Percentiles rank a stretch among this genome's conserved stretches.
Evolutionary conservation across 2,888 invertebrate species (phyloP).

Genomic region (Lydus trimaculatus): DNA sequence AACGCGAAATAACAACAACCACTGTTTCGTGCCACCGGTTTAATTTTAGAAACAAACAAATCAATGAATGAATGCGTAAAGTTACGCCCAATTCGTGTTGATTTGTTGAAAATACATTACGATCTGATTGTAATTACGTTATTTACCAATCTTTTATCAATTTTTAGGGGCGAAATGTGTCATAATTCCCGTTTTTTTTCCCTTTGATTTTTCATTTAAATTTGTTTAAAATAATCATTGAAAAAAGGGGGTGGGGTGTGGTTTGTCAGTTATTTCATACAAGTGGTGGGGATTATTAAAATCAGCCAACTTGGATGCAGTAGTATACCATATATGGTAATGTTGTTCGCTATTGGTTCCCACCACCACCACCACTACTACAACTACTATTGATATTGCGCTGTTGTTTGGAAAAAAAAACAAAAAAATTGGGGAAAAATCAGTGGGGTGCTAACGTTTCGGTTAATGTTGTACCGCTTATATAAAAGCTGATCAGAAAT

Average conservation of each 20-base stretch:
- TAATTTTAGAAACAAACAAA: not conserved
- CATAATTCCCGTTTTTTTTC: no score
- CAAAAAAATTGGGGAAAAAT: slow-evolving; percentile 20
- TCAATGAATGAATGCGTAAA: not conserved
- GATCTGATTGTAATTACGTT: not conserved
- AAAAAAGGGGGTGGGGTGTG: not conserved
- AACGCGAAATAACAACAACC: not conserved
- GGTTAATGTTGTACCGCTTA: slow-evolving; percentile 64
- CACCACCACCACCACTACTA: slow-evolving; percentile 52
- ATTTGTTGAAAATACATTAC: not conserved
- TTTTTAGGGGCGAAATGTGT: not conserved
- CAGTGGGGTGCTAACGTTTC: slow-evolving; percentile 66
- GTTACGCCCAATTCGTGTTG: not conserved
- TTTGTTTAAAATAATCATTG: not conserved
- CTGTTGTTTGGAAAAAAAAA: slow-evolving; percentile 29
- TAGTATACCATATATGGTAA: slow-evolving; percentile 83
- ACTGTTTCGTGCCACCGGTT: not conserved
- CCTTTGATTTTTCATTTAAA: not conserved
- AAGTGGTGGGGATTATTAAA: slow-evolving; percentile 48
- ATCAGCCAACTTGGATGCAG: slow-evolving; percentile 62
- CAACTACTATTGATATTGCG: slow-evolving; percentile 55
- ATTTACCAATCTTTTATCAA: not conserved
- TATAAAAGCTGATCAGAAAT: slow-evolving; percentile 59
- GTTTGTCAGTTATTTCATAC: slow-evolving; percentile 32
- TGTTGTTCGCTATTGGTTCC: slow-evolving; percentile 72